These are phyloP conservation scores for Saxicola maurus DNA, from an alignment of 2,797 vertebrate species.

Conservation along the genomic window DNA sequence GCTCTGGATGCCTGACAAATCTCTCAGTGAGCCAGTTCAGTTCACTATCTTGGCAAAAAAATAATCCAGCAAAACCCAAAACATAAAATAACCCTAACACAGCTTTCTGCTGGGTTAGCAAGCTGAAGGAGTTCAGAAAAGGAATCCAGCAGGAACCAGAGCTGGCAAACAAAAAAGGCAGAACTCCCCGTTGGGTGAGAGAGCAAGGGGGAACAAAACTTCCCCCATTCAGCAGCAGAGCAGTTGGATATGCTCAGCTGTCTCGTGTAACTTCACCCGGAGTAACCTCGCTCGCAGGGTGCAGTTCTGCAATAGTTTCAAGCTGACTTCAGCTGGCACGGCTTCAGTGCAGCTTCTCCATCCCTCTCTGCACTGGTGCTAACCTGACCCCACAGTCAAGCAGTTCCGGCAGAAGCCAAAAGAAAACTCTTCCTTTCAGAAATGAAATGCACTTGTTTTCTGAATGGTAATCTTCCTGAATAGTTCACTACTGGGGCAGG, in stretches of 20 bases:
- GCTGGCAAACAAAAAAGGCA: slow-evolving; percentile 18
- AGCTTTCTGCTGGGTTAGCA: slow-evolving; percentile 5
- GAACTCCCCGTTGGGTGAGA: not conserved
- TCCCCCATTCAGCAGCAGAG: slow-evolving; percentile 44
- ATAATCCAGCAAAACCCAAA: slow-evolving; percentile 15
- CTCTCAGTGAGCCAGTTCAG: not conserved
- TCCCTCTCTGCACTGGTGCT: slow-evolving; percentile 32
- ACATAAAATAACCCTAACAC: not conserved
- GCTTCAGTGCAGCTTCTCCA: slow-evolving; percentile 38
- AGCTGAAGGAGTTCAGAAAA: not conserved
- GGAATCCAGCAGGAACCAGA: slow-evolving; percentile 16
- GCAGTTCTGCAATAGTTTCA: slow-evolving; percentile 61
- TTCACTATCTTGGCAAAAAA: slow-evolving; percentile 33
- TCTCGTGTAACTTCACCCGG: slow-evolving; percentile 57
- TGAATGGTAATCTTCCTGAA: not conserved
- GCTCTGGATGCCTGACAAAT: slow-evolving; percentile 35
- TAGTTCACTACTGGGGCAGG: not conserved
- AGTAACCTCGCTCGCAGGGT: slow-evolving; percentile 45
- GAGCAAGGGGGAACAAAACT: slow-evolving; percentile 45
- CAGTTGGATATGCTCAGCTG: slow-evolving; percentile 49
- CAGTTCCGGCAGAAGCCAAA: not conserved
- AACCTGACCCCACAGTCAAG: not conserved
- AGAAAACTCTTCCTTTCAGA: not conserved
- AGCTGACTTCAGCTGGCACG: slow-evolving; percentile 60
- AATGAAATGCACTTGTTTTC: not conserved